A percentile compares a stretch with the other conserved stretches of the same genome.
These are phyloP conservation scores for Drosophila nebulosa DNA, from an alignment of 1,140 invertebrate genomes.

Conservation along the genomic window DNA sequence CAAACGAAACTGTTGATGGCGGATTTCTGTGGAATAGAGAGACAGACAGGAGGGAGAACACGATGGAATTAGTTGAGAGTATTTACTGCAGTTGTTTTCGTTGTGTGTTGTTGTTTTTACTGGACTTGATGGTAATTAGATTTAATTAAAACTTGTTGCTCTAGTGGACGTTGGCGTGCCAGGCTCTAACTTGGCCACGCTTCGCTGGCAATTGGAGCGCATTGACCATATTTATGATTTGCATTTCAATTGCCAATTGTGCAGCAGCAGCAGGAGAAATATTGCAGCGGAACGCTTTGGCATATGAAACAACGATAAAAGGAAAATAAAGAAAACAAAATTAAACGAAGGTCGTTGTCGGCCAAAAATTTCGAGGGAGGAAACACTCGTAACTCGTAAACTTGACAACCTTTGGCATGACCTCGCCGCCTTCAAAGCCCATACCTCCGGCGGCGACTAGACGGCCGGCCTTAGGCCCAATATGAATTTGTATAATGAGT, in stretches of 20 bases:
- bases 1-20: conserved; percentile 85
- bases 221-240: conserved; percentile 54
- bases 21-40: conserved; percentile 81
- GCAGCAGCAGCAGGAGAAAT: background rate
- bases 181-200: conserved; percentile 51
- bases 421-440: conserved; percentile 58
- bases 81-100: background rate
- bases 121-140: conserved; percentile 49
- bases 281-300: conserved; percentile 25
- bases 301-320: conserved; percentile 11
- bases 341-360: conserved; percentile 22
- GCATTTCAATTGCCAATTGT: conserved; percentile 51
- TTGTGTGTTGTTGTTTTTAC: background rate
- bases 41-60: conserved; percentile 3
- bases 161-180: conserved; percentile 67
- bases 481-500: conserved; percentile 69
- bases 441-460: background rate
- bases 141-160: conserved; percentile 77
- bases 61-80: conserved; percentile 6
- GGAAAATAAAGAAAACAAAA: conserved; percentile 13
- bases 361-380: background rate
- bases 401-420: conserved; percentile 42
- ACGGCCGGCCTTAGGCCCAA: conserved; percentile 26
- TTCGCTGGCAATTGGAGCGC: conserved; percentile 60
- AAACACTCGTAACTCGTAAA: conserved; percentile 18